phyloP scores from a whole-genome alignment of 2,113 vertebrate species.

The Actenoides hombroni region DNA sequence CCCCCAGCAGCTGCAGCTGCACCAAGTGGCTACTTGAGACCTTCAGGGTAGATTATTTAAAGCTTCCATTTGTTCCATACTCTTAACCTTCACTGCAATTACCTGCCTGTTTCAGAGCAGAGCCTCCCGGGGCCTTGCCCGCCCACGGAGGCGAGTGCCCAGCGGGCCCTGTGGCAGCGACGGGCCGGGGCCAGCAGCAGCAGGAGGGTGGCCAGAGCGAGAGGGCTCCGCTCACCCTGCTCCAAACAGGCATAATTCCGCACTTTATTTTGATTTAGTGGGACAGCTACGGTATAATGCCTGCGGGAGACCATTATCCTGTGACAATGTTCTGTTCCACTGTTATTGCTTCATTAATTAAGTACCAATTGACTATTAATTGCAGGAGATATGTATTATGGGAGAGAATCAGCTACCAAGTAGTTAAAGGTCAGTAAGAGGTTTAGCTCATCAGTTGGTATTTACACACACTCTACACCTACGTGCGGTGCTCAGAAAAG shows the following conservation, averaged over 20 bases:
- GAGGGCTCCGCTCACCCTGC: not conserved
- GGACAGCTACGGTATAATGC: conserved; percentile 18
- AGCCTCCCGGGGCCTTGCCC: not conserved
- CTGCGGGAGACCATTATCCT: conserved; percentile 55
- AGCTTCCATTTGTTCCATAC: not conserved
- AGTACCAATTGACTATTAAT: conserved; percentile 52
- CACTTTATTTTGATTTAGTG: conserved; percentile 54
- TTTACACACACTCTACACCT: not conserved
- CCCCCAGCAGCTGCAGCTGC: not conserved
- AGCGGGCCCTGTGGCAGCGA: conserved; percentile 25
- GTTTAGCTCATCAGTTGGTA: not conserved
- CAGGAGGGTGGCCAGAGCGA: not conserved
- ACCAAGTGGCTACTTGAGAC: not conserved
- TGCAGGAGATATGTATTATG: not conserved
- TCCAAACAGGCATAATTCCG: conserved; percentile 20
- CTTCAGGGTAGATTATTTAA: not conserved
- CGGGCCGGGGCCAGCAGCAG: conserved; percentile 45
- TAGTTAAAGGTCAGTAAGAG: not conserved
- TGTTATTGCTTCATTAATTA: conserved; percentile 63
- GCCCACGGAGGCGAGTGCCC: not conserved
- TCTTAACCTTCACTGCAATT: not conserved
- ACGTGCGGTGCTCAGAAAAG: rapidly evolving
- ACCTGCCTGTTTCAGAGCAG: not conserved
- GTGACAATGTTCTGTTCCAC: conserved; percentile 44
- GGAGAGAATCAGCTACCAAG: not conserved